Evolutionary conservation across 2,797 vertebrate genomes (phyloP).

Genomic region (Euthynnus affinis): DNA sequence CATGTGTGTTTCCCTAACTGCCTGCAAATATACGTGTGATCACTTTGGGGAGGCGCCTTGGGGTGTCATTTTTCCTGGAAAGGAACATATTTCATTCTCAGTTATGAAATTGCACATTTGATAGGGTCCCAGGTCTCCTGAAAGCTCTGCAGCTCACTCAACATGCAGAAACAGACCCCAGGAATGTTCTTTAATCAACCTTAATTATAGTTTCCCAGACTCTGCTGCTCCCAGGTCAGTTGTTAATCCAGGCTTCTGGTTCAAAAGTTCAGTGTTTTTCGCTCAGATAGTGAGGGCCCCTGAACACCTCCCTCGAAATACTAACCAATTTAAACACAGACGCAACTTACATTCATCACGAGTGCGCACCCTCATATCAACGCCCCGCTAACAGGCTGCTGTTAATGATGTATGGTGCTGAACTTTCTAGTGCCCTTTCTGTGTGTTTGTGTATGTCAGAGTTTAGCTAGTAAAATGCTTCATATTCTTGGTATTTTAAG

Average conservation of each 20-base stretch:
- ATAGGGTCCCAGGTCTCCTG: constrained; percentile 33
- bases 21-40: constrained; percentile 12
- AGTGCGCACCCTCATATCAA: constrained; percentile 28
- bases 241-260: constrained; percentile 75
- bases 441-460: constrained; percentile 10
- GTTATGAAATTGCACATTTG: constrained; percentile 26
- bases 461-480: constrained; percentile 3
- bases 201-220: constrained; percentile 75
- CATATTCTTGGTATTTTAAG: constrained; percentile 30
- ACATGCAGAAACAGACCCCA: constrained; percentile 73
- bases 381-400: neutral
- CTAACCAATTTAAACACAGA: constrained; percentile 45
- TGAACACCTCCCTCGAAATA: constrained; percentile 48
- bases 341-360: constrained; percentile 34
- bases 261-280: constrained; percentile 76
- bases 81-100: constrained; percentile 34
- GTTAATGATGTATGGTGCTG: constrained; percentile 26
- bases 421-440: constrained; percentile 24
- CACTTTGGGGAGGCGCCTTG: constrained; percentile 4
- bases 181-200: constrained; percentile 78
- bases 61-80: constrained; percentile 16
- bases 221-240: constrained; percentile 74
- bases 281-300: constrained; percentile 50
- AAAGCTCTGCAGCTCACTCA: constrained; percentile 59
- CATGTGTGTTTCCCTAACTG: constrained; percentile 14